phyloP scores from a whole-genome alignment of 92 coral and sea anemone genomes.

The Pocillopora meandrina region DNA sequence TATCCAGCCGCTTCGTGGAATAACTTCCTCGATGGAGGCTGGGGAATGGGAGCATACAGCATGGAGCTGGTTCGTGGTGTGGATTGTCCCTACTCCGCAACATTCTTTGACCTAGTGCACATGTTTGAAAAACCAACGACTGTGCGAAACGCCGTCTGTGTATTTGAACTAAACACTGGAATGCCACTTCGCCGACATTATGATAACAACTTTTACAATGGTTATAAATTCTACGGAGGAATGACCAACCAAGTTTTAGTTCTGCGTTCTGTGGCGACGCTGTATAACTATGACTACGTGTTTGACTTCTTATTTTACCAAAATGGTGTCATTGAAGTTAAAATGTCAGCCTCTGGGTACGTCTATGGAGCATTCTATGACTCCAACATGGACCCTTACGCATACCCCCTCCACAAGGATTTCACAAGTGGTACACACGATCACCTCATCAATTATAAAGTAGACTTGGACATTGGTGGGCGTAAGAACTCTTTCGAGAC shows the following conservation, averaged over 20 bases:
- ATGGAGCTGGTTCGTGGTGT: conserved; percentile 69
- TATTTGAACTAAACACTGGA: conserved; percentile 80
- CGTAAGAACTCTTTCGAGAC: conserved; percentile 78
- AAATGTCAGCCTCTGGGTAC: conserved; percentile 77
- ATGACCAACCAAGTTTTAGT: conserved; percentile 67
- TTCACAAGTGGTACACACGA: conserved; percentile 78
- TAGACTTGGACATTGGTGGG: conserved; percentile 82
- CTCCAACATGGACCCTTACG: conserved; percentile 44
- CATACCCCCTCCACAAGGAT: conserved; percentile 47
- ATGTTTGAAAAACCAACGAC: conserved; percentile 49
- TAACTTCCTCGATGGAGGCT: conserved; percentile 66
- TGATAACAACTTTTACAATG: conserved; percentile 57
- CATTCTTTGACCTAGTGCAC: conserved; percentile 61
- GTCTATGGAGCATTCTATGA: conserved; percentile 58
- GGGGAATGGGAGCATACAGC: conserved; percentile 60
- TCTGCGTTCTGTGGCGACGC: conserved; percentile 68
- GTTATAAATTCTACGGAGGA: conserved; percentile 77
- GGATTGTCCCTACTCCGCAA: conserved; percentile 72
- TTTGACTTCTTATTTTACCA: conserved; percentile 78
- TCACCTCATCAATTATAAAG: conserved; percentile 81
- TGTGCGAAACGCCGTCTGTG: conserved; percentile 63
- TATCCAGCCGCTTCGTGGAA: conserved; percentile 63
- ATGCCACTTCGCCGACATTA: conserved; percentile 79
- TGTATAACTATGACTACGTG: conserved; percentile 77
- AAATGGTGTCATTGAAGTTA: conserved; percentile 78